phyloP scores from a whole-genome alignment of 1,140 invertebrate genomes.

The Matsumurasca onukii region DNA sequence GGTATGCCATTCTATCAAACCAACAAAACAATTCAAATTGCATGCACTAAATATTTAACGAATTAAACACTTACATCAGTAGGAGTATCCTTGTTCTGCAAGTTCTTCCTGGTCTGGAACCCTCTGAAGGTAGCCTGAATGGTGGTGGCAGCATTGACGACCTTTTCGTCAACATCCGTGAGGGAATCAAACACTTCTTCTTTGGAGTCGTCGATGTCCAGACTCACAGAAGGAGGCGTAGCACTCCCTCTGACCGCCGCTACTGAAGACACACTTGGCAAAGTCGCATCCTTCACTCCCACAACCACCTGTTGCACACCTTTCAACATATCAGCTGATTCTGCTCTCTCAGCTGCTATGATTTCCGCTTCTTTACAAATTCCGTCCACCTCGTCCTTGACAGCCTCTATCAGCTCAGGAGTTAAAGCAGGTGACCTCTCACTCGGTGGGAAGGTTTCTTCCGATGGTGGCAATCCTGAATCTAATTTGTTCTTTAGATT shows the following conservation, averaged over 20 bases:
- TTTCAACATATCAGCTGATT: conserved; percentile 12
- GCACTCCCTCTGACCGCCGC: not conserved
- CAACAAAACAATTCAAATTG: not conserved
- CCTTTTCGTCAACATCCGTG: not conserved
- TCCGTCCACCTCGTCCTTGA: conserved; percentile 36
- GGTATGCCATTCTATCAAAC: no score
- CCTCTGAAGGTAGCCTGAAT: conserved; percentile 41
- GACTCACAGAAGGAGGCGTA: conserved; percentile 7
- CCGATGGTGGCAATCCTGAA: not conserved
- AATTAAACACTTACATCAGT: conserved; percentile 9
- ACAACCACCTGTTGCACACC: conserved; percentile 8
- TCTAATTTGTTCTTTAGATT: conserved; percentile 11
- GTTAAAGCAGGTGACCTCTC: conserved; percentile 23
- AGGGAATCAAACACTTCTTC: conserved; percentile 15
- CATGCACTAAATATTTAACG: not conserved
- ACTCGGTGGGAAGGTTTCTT: conserved; percentile 1
- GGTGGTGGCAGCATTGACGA: conserved; percentile 36
- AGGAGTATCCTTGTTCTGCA: conserved; percentile 37
- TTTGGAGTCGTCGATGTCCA: not conserved
- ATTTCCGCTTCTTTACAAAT: conserved; percentile 41
- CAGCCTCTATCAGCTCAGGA: conserved; percentile 31
- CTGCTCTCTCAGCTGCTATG: conserved; percentile 24
- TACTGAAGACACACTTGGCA: conserved; percentile 10
- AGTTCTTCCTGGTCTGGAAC: conserved; percentile 35
- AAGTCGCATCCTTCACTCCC: not conserved